These are phyloP conservation scores for Oscheius sp. DNA, from an alignment of 2,888 invertebrate genomes.

Conservation along the genomic window DNA sequence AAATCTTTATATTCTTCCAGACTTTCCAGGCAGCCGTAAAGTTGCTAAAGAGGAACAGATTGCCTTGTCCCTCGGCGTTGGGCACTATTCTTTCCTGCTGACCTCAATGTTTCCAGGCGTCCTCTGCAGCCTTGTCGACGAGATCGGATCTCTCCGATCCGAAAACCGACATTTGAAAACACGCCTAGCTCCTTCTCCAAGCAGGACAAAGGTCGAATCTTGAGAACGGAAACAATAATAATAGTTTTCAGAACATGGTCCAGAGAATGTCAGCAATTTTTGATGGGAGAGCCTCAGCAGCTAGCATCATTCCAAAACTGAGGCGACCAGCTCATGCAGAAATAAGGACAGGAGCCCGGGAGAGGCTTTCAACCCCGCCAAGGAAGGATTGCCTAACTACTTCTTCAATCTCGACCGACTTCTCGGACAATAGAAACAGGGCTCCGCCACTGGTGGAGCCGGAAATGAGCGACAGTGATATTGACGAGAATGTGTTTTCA, in stretches of 20 bases:
- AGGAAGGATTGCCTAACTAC: slow-evolving; percentile 46
- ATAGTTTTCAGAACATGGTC: slow-evolving; percentile 49
- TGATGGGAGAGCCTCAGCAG: slow-evolving; percentile 41
- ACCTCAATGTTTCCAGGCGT: slow-evolving; percentile 60
- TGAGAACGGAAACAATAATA: neutral
- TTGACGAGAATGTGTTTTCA: slow-evolving; percentile 52
- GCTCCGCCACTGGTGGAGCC: slow-evolving; percentile 68
- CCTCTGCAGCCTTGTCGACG: slow-evolving; percentile 69
- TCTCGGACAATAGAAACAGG: slow-evolving; percentile 41
- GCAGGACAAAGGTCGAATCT: slow-evolving; percentile 28
- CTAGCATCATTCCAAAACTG: slow-evolving; percentile 48
- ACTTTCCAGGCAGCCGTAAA: slow-evolving; percentile 4
- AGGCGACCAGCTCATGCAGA: slow-evolving; percentile 49
- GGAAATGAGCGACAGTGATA: slow-evolving; percentile 67
- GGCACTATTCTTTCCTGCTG: slow-evolving; percentile 2
- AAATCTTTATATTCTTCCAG: slow-evolving; percentile 2
- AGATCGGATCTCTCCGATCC: slow-evolving; percentile 67
- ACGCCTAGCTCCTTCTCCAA: slow-evolving; percentile 40
- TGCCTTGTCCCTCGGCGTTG: slow-evolving; percentile 9
- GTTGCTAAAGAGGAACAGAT: slow-evolving; percentile 7
- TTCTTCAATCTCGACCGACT: slow-evolving; percentile 67
- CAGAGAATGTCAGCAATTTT: slow-evolving; percentile 60
- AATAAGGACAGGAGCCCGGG: slow-evolving; percentile 65
- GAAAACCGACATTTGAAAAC: slow-evolving; percentile 68
- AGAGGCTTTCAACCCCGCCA: slow-evolving; percentile 67